phyloP scores from a whole-genome alignment of 2,888 invertebrate genomes.

The Exocentrus adspersus region DNA sequence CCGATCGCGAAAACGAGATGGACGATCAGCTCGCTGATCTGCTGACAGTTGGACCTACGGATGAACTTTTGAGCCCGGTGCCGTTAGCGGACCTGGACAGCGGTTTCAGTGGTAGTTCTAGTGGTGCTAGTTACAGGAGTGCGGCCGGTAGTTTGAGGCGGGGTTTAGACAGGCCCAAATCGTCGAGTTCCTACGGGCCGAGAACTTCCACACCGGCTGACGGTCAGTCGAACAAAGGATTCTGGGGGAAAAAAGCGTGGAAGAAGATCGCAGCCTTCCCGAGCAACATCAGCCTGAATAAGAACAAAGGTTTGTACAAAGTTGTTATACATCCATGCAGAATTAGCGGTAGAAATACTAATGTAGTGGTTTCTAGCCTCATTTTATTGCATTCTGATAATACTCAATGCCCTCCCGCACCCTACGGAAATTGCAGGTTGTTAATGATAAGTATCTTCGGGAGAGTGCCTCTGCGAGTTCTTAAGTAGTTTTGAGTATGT shows the following conservation, averaged over 20 bases:
- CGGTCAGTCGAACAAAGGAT: slow-evolving; percentile 62
- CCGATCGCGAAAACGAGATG: slow-evolving; percentile 71
- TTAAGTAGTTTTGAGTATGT: slow-evolving; percentile 22
- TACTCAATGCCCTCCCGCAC: not conserved
- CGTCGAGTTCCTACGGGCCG: slow-evolving; percentile 47
- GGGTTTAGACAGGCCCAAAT: slow-evolving; percentile 60
- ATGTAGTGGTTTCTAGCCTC: too few species aligned
- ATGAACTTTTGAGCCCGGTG: slow-evolving; percentile 77
- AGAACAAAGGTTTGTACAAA: slow-evolving; percentile 69
- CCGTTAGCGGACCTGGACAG: slow-evolving; percentile 76
- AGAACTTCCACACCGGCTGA: slow-evolving; percentile 47
- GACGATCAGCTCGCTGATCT: slow-evolving; percentile 74
- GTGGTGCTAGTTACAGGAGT: slow-evolving; percentile 77
- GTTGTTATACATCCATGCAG: too few species aligned
- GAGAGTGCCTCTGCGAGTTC: slow-evolving; percentile 9
- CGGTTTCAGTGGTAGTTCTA: slow-evolving; percentile 85
- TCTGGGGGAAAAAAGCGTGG: slow-evolving; percentile 83
- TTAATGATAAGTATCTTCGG: not conserved
- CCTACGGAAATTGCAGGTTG: not conserved
- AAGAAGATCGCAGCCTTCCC: slow-evolving; percentile 80
- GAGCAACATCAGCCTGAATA: slow-evolving; percentile 76
- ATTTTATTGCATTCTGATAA: too few species aligned
- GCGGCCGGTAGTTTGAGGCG: slow-evolving; percentile 72
- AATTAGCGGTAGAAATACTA: too few species aligned
- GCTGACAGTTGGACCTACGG: slow-evolving; percentile 75